Evolutionary conservation across 2,113 vertebrate genomes (phyloP).

Genomic region (Sapajus apella): DNA sequence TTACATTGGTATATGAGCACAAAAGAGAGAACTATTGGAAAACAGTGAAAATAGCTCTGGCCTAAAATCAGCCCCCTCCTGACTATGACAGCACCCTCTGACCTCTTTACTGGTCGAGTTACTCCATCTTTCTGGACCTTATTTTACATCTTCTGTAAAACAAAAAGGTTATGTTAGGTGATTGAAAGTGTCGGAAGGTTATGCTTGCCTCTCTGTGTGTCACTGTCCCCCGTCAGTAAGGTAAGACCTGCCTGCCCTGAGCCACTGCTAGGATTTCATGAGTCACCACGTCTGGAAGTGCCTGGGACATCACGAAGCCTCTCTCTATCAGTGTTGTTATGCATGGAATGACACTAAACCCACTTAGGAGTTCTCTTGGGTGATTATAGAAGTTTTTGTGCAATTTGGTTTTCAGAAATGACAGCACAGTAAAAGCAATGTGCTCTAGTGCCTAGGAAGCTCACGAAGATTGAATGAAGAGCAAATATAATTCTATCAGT

Average conservation of each 20-base stretch:
- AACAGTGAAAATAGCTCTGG: neutral
- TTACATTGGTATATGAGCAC: neutral
- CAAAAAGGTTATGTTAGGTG: neutral
- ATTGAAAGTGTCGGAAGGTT: neutral
- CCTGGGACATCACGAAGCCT: neutral
- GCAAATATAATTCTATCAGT: conserved; percentile 52
- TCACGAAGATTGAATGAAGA: conserved; percentile 63
- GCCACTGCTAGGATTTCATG: neutral
- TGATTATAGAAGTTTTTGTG: conserved; percentile 47
- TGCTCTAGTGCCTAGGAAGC: conserved; percentile 54
- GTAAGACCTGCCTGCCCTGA: accelerated
- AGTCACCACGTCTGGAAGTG: neutral
- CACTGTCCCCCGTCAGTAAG: accelerated
- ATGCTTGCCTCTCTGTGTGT: neutral
- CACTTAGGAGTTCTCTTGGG: conserved; percentile 30
- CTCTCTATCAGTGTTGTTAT: neutral
- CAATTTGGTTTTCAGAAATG: conserved; percentile 67
- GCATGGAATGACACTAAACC: neutral
- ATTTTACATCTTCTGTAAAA: neutral
- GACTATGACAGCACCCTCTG: neutral
- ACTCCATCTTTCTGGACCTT: neutral
- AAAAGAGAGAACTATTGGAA: neutral
- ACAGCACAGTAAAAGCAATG: conserved; percentile 66
- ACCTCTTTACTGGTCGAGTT: neutral
- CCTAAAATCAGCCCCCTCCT: neutral